Percentiles rank a stretch among this genome's conserved stretches.
Conservation (phyloP, 2,113 vertebrate genomes). For the Crotalus helleri region DNA sequence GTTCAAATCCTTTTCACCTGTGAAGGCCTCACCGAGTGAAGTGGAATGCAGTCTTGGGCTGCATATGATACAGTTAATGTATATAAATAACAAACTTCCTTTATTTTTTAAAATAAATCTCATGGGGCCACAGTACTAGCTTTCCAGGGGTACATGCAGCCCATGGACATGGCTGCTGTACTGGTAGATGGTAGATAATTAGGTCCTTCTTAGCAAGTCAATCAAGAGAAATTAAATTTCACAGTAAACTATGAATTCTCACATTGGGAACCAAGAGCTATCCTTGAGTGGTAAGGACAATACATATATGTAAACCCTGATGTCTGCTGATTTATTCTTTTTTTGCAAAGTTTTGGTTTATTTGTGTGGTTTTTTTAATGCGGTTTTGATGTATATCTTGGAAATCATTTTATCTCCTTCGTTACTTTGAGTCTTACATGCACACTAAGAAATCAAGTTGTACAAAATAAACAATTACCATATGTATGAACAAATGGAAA, state of each 20-base stretch:
- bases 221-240: background rate
- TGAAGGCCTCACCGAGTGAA: too few species aligned
- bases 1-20: background rate
- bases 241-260: background rate
- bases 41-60: background rate
- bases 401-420: background rate
- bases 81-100: background rate
- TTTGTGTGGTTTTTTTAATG: background rate
- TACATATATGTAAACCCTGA: background rate
- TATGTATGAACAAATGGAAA: background rate
- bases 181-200: background rate
- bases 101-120: background rate
- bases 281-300: background rate
- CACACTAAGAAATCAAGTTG: background rate
- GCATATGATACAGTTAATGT: background rate
- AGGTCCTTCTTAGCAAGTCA: background rate
- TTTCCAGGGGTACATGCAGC: background rate
- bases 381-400: background rate
- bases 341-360: background rate
- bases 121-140: background rate
- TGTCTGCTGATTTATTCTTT: background rate
- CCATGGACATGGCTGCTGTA: background rate
- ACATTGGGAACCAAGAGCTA: background rate
- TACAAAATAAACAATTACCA: background rate
- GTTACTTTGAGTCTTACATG: background rate